These are phyloP conservation scores for Coecobrya sp. DNA, from an alignment of 2,888 invertebrate species.

Conservation along the genomic window DNA sequence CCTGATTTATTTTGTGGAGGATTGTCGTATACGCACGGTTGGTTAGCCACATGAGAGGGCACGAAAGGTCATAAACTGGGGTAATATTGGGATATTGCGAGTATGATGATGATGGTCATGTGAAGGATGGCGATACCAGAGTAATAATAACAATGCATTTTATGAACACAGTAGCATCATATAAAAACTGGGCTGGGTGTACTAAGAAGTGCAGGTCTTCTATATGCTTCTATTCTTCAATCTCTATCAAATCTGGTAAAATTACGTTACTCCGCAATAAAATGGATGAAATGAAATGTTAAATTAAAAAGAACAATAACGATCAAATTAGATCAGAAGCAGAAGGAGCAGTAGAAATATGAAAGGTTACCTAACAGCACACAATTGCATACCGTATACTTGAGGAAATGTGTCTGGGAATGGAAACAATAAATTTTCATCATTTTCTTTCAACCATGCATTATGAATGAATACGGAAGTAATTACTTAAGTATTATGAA, in stretches of 20 bases:
- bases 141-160: slow-evolving; percentile 49
- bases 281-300: slow-evolving; percentile 52
- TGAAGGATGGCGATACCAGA: slow-evolving; percentile 28
- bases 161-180: slow-evolving; percentile 16
- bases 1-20: slow-evolving; percentile 54
- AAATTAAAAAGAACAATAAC: slow-evolving; percentile 55
- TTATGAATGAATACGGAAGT: slow-evolving; percentile 53
- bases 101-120: slow-evolving; percentile 1
- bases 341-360: background rate
- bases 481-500: slow-evolving; percentile 35
- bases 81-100: slow-evolving; percentile 49
- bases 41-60: slow-evolving; percentile 53
- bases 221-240: background rate
- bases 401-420: background rate
- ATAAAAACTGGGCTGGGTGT: background rate
- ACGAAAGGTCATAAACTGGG: slow-evolving; percentile 56
- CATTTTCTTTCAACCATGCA: slow-evolving; percentile 37
- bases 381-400: background rate
- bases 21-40: slow-evolving; percentile 61
- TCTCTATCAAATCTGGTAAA: slow-evolving; percentile 18
- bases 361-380: background rate
- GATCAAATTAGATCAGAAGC: slow-evolving; percentile 33
- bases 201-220: slow-evolving; percentile 12
- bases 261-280: slow-evolving; percentile 26
- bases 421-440: slow-evolving; percentile 36